Evolutionary conservation across 1,140 invertebrate species (phyloP).

Genomic region (Trissolcus basalis): DNA sequence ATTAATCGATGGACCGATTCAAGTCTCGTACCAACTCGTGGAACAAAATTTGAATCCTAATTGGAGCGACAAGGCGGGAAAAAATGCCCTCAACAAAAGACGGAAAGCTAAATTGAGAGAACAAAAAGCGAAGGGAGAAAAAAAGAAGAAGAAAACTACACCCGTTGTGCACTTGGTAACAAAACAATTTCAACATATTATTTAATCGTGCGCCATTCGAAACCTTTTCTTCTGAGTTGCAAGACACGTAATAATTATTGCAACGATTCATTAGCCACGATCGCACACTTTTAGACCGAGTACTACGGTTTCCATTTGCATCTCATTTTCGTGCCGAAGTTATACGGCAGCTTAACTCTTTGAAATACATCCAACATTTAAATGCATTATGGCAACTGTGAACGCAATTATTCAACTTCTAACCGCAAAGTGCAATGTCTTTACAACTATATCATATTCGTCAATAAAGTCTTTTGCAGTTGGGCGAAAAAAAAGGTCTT

Average conservation of each 20-base stretch:
- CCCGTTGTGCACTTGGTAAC: neutral
- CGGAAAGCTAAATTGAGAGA: too few species aligned
- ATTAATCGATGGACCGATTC: too few species aligned
- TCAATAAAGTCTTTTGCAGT: conserved; percentile 43
- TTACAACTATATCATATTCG: conserved; percentile 53
- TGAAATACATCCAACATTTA: conserved; percentile 54
- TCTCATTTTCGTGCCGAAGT: conserved; percentile 55
- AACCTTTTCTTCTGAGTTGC: conserved; percentile 40
- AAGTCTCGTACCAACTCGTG: too few species aligned
- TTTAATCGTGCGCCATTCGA: conserved; percentile 33
- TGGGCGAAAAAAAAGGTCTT: conserved; percentile 37
- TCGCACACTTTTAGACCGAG: conserved; percentile 51
- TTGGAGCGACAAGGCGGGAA: too few species aligned
- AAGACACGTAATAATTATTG: conserved; percentile 55
- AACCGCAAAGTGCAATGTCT: conserved; percentile 54
- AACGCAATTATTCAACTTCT: conserved; percentile 56
- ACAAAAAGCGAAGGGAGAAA: too few species aligned
- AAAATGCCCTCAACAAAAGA: too few species aligned
- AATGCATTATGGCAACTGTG: conserved; percentile 56
- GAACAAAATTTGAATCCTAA: too few species aligned
- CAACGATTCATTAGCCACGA: conserved; percentile 54
- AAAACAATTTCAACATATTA: conserved; percentile 36
- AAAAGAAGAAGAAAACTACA: too few species aligned
- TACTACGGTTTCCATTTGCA: conserved; percentile 53
- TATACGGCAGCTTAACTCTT: conserved; percentile 52